Conservation (phyloP, 1,140 invertebrate species). For the Triops longicaudatus region DNA sequence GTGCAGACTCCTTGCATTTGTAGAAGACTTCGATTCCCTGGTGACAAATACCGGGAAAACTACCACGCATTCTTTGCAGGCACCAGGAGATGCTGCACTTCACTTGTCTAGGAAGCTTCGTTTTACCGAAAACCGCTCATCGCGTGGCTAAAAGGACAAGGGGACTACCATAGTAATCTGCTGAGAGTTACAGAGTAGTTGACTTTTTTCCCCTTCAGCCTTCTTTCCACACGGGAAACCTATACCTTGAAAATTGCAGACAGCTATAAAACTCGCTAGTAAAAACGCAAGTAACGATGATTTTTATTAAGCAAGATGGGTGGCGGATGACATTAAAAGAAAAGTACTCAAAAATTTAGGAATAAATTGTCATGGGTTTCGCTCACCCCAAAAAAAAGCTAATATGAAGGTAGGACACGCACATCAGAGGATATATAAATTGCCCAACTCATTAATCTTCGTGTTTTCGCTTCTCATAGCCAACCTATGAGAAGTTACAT, state of each 20-base stretch:
- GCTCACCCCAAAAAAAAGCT: neutral
- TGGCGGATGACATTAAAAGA: slow-evolving; percentile 2
- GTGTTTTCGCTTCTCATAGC: neutral
- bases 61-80: neutral
- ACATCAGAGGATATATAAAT: neutral
- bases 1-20: neutral
- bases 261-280: neutral
- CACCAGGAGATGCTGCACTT: neutral
- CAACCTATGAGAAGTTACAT: neutral
- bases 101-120: neutral
- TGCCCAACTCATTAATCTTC: neutral
- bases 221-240: neutral
- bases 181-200: neutral
- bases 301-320: slow-evolving; percentile 6
- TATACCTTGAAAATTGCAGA: slow-evolving; percentile 12
- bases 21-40: neutral
- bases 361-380: neutral
- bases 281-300: neutral
- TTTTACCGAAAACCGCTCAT: too few species aligned
- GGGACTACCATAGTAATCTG: neutral
- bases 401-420: slow-evolving; percentile 7
- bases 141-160: too few species aligned
- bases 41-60: slow-evolving; percentile 1
- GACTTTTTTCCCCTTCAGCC: neutral
- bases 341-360: neutral